Evolutionary conservation across 2,113 vertebrate species (phyloP).

Genomic region (Felis catus): DNA sequence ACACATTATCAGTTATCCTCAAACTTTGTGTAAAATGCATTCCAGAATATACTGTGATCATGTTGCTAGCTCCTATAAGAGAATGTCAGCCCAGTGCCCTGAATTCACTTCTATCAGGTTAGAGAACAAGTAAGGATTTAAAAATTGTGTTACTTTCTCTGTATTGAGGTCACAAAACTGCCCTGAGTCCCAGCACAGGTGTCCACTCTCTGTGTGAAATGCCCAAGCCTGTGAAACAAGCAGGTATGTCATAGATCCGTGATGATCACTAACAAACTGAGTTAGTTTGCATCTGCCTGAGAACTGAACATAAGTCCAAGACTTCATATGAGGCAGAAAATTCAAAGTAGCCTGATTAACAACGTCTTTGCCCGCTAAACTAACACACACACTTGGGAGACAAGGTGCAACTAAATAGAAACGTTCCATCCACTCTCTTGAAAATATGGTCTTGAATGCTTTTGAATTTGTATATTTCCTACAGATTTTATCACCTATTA

Average conservation of each 20-base stretch:
- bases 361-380: not conserved
- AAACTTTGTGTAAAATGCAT: not conserved
- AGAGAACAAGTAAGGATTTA: not conserved
- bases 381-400: not conserved
- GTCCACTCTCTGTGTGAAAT: constrained; percentile 27
- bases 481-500: not conserved
- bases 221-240: constrained; percentile 1
- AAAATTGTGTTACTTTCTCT: constrained; percentile 48
- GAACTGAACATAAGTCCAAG: not conserved
- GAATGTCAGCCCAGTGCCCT: not conserved
- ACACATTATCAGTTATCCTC: not conserved
- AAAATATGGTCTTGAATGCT: not conserved
- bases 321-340: not conserved
- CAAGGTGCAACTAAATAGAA: not conserved
- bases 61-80: not conserved
- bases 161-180: constrained; percentile 70
- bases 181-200: constrained; percentile 63
- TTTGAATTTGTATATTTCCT: not conserved
- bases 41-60: not conserved
- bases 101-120: constrained; percentile 50
- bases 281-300: not conserved
- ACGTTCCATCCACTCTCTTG: not conserved
- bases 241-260: not conserved
- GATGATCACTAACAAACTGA: not conserved
- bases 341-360: not conserved